Evolutionary conservation across 2,113 vertebrate species (phyloP).

Genomic region (Glareola pratincola): DNA sequence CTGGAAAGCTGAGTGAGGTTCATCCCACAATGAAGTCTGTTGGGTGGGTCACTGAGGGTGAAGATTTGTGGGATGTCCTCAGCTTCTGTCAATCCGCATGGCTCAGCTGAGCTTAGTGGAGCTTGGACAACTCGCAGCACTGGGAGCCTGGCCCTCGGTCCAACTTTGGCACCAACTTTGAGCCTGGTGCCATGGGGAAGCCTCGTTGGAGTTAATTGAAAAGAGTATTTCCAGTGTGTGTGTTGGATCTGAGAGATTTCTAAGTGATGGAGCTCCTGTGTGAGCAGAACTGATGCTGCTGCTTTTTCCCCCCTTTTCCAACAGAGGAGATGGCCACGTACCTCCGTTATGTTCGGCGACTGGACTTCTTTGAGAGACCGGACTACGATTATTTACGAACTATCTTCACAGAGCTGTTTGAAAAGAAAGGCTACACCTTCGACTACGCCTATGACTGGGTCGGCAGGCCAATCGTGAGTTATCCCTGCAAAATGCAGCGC

Average conservation of each 20-base stretch:
- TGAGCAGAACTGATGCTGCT: background rate
- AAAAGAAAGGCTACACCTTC: slow-evolving; percentile 96
- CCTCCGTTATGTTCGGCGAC: slow-evolving; percentile 91
- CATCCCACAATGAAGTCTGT: background rate
- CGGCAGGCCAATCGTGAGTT: slow-evolving; percentile 96
- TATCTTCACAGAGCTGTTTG: slow-evolving; percentile 96
- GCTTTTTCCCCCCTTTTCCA: background rate
- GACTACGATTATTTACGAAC: slow-evolving; percentile 96
- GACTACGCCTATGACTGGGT: slow-evolving; percentile 99
- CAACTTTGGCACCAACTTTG: background rate
- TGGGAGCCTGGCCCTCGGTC: background rate
- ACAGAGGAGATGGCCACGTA: slow-evolving; percentile 99
- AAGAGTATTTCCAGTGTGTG: background rate
- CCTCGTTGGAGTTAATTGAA: background rate
- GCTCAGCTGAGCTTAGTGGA: background rate
- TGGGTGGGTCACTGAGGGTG: background rate
- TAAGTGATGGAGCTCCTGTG: background rate
- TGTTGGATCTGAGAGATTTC: background rate
- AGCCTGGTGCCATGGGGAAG: background rate
- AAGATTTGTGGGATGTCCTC: background rate
- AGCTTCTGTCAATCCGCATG: background rate
- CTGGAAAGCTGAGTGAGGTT: background rate
- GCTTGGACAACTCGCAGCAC: background rate
- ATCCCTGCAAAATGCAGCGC: background rate
- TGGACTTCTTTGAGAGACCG: slow-evolving; percentile 99